phyloP scores from a whole-genome alignment of 1,140 invertebrate genomes.

The Paralvinella palmiformis region DNA sequence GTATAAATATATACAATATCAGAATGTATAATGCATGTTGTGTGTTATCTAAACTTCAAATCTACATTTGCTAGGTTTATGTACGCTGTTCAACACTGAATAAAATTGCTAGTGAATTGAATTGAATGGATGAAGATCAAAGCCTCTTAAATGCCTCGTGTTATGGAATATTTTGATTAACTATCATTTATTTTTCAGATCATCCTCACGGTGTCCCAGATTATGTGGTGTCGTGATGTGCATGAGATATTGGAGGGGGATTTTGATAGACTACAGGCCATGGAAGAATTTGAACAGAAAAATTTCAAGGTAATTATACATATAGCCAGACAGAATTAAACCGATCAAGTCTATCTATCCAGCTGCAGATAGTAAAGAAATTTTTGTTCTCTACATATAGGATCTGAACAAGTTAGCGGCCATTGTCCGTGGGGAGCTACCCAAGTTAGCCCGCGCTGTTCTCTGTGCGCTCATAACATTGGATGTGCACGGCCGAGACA shows the following conservation, averaged over 20 bases:
- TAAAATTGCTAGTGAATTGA: too few relatives aligned
- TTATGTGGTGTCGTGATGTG: constrained; percentile 75
- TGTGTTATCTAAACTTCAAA: too few relatives aligned
- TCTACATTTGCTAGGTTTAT: too few relatives aligned
- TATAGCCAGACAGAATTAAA: neutral
- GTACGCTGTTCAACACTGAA: too few relatives aligned
- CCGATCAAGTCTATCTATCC: too few relatives aligned
- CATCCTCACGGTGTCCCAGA: constrained; percentile 74
- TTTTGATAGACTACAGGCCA: constrained; percentile 47
- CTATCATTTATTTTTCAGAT: too few relatives aligned
- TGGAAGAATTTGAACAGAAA: constrained; percentile 65
- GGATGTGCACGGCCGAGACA: constrained; percentile 80
- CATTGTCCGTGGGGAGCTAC: constrained; percentile 66
- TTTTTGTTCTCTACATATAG: constrained; percentile 42
- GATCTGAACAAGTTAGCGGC: constrained; percentile 71
- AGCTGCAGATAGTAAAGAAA: too few relatives aligned
- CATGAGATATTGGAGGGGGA: constrained; percentile 63
- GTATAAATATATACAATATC: too few relatives aligned
- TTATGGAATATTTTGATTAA: too few relatives aligned
- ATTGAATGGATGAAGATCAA: too few relatives aligned
- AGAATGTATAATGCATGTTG: too few relatives aligned
- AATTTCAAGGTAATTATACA: constrained; percentile 30
- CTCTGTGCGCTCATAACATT: constrained; percentile 79
- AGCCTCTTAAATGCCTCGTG: constrained; percentile 34
- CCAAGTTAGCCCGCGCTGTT: constrained; percentile 63